phyloP scores from a whole-genome alignment of 2,888 invertebrate genomes.

The Branchellion lobata region DNA sequence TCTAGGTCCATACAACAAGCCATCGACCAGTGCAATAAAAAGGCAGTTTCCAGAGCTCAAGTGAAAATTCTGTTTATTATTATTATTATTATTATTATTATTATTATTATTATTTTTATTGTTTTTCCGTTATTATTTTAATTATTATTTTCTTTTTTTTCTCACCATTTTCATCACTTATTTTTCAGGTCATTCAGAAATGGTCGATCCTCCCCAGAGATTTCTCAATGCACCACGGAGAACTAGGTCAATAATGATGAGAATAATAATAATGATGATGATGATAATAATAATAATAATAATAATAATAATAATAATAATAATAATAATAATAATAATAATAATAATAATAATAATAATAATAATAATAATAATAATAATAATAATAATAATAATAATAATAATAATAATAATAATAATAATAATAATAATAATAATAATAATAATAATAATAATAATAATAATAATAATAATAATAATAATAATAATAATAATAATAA shows the following conservation, averaged over 20 bases:
- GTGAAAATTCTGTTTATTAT: not conserved
- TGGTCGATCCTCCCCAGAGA: constrained; percentile 80
- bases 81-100: not conserved
- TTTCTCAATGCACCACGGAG: constrained; percentile 82
- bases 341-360: too few species aligned
- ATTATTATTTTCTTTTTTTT: not conserved
- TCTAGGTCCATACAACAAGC: constrained; percentile 73
- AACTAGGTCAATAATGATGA: constrained; percentile 70
- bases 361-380: too few species aligned
- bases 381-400: not conserved
- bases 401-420: not conserved
- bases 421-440: constrained; percentile 7
- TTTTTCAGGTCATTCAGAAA: constrained; percentile 74
- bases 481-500: not conserved
- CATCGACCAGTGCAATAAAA: constrained; percentile 73
- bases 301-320: too few species aligned
- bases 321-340: too few species aligned
- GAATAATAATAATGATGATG: not conserved
- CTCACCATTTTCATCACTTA: not conserved
- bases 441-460: not conserved
- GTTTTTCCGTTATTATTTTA: not conserved
- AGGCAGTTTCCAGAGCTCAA: constrained; percentile 82
- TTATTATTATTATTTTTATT: not conserved
- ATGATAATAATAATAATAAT: too few species aligned
- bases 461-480: not conserved